Base-by-base conservation (phyloP, 2,888 invertebrate species). In the Pardosa pseudoannulata region DNA sequence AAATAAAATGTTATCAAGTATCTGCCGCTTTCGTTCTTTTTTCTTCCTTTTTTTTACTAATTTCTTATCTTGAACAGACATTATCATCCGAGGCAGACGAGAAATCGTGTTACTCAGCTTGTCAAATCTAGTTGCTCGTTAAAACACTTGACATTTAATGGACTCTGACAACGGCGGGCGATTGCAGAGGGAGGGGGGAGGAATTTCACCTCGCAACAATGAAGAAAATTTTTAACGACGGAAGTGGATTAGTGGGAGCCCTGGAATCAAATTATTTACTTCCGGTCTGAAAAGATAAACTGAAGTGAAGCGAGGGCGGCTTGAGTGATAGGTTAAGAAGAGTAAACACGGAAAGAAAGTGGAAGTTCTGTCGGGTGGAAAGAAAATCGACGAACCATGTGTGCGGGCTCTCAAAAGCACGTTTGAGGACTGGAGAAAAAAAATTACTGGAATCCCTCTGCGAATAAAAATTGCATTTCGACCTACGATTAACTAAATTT, bases 261-360 rank as follows among this genome's bases (percentile, higher is more conserved):
- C 28, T 28, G 39, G 36, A 70, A 79, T 79, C 71, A 79, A 79
- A 79, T 79, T 79, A 70, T 79, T 79, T 71, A 79, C 79, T 79
- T 79, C 79, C 79, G 79, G 39, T 56, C 29, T 56, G 41, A 73
- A 68, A 50, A 32, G 70, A 29, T 78, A 50, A 68, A 67, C 50
- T 46, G 68, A 46, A 56, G 68, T 50, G 76, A 78, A 73, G 67
- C 29, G 29, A 39, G 41, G 75, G 65, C 41, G 75, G 75, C 65
- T 65, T 75, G 39, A 70, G 39, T 70, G 36, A 36, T 36, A 36
- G 39, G 23, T 39, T 70, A 39, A 39, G 68, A 70, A 70, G 39
- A 70, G 23, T 39, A 29, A 70, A 23, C 13, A 39, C 23, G 56
- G 23, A 5, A n/a, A 19, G 19, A 56, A 56, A 23, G 56, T 56